Evolutionary conservation across 2,888 invertebrate genomes (phyloP).

Genomic region (Plebejus melissa): DNA sequence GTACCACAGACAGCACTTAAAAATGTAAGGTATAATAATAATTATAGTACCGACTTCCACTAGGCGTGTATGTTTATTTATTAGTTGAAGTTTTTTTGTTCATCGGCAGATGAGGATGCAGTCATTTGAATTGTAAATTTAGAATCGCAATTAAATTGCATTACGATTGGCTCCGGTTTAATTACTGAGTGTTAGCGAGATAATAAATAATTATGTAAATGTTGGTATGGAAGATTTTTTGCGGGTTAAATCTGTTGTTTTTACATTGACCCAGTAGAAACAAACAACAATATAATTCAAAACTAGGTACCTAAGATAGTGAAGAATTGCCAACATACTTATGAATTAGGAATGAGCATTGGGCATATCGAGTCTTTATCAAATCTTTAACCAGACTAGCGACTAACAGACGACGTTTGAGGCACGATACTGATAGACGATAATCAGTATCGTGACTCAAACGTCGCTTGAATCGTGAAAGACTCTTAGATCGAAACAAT

Average conservation of each 20-base stretch:
- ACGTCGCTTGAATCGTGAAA: too few species aligned
- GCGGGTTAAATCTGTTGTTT: not conserved
- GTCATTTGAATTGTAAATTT: not conserved
- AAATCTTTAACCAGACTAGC: too few species aligned
- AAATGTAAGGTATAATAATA: not conserved
- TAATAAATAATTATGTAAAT: constrained; percentile 17
- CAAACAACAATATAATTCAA: not conserved
- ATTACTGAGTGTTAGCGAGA: not conserved
- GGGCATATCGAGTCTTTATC: too few species aligned
- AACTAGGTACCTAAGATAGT: not conserved
- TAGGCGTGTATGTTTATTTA: not conserved
- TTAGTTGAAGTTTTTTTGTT: constrained; percentile 12
- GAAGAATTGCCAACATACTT: not conserved
- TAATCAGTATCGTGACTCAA: too few species aligned
- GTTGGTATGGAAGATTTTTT: not conserved
- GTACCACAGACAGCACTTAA: too few species aligned
- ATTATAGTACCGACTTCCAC: not conserved
- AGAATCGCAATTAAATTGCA: not conserved
- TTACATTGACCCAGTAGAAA: not conserved
- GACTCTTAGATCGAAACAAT: not conserved
- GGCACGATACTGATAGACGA: too few species aligned
- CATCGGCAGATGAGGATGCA: constrained; percentile 10
- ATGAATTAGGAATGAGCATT: too few species aligned
- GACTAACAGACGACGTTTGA: too few species aligned
- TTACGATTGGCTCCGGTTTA: not conserved